Base-by-base conservation (phyloP, 1,140 invertebrate genomes). In the Goniozus legneri region DNA sequence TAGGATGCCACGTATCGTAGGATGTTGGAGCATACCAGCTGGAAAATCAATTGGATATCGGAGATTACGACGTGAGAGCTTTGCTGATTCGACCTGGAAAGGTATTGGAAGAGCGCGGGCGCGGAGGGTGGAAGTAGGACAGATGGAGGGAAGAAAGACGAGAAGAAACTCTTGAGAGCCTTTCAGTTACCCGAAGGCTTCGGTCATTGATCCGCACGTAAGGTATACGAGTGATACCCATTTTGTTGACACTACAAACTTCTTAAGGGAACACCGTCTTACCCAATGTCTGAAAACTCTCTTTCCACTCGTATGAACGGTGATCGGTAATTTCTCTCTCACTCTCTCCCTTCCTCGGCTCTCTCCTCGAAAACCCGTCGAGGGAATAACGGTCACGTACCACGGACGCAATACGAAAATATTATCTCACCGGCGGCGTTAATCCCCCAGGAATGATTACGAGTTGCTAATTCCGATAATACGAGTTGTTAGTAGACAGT, bases 1-100 rank as follows among this genome's bases (percentile, higher is more conserved):
- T 55, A 60, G 61, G 54, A 61, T 64, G 62, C 62, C 59, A 68
- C 60, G 64, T 63, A 62, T 58, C 40, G 54, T 54, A 44, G 54
- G 54, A 67, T 55, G 65, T 64, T 57, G 54, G 54, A 62, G 63
- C 61, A 65, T 64, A 65, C 58, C 62, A 69, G 60, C 65, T 69
- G 61, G 62, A 69, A 69, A 69, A 69, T 68, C 65, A 68, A 68
- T 69, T 68, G 64, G 62, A 69, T 67, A 69, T 66, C 54, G 65
- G 58, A 65, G 63, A 69, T 69, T 64, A 62, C 60, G 65, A 67
- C 67, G 67, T 67, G 66, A 69, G 63, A 54, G 58, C 57, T 69
- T 67, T 69, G 52, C 54, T 59, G 64, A 69, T 64, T 59, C 61
- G 54, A 58, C 56, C 55, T 51, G 56, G 21, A 50, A 44, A 47